These are phyloP conservation scores for Lysiphlebus fabarum DNA, from an alignment of 1,140 invertebrate genomes.

Conservation along the genomic window DNA sequence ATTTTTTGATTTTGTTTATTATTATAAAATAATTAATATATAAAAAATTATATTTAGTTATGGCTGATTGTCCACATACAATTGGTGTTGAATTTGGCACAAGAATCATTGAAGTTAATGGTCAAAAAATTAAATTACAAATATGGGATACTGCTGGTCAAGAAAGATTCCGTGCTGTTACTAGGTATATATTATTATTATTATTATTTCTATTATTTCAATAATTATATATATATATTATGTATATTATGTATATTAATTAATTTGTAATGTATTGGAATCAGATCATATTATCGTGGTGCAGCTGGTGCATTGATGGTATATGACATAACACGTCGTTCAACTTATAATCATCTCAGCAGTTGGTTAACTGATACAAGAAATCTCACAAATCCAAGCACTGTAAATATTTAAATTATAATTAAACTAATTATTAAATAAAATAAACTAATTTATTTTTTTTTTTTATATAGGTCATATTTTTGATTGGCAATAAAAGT, in stretches of 20 bases:
- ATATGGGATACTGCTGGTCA: constrained; percentile 97
- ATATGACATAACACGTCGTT: constrained; percentile 95
- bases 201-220: too few relatives aligned
- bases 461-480: constrained; percentile 73
- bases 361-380: constrained; percentile 99
- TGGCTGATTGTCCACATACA: constrained; percentile 99
- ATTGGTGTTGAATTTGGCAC: constrained; percentile 99
- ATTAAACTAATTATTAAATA: constrained; percentile 11
- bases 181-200: constrained; percentile 61
- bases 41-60: too few relatives aligned
- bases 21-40: too few relatives aligned
- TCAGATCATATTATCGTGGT: constrained; percentile 94
- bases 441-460: constrained; percentile 27
- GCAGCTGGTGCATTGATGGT: constrained; percentile 99
- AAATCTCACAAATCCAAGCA: constrained; percentile 98
- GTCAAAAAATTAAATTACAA: constrained; percentile 98
- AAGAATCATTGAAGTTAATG: constrained; percentile 97
- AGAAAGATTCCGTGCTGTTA: constrained; percentile 95
- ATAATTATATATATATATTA: too few relatives aligned
- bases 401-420: constrained; percentile 61
- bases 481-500: constrained; percentile 98
- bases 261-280: constrained; percentile 30
- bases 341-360: constrained; percentile 98
- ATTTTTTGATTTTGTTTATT: too few relatives aligned
- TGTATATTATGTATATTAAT: too few relatives aligned